Percentiles rank a stretch among this genome's conserved stretches.
Evolutionary conservation across 2,113 vertebrate genomes (phyloP).

Genomic region (Lophius piscatorius): DNA sequence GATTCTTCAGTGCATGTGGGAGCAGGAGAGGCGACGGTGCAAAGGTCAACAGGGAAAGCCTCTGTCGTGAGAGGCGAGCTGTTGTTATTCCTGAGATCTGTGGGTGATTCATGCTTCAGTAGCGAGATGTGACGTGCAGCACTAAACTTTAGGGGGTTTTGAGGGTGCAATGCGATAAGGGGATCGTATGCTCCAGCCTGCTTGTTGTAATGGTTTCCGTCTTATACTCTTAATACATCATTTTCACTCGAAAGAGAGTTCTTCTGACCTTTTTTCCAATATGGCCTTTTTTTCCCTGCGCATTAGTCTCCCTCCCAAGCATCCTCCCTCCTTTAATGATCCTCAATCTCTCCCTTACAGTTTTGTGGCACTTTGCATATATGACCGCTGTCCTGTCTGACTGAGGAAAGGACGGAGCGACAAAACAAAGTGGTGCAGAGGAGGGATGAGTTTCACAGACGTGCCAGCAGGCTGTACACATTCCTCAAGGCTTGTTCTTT

Average conservation of each 20-base stretch:
- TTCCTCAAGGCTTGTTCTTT: conserved; percentile 80
- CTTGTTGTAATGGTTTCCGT: conserved; percentile 2
- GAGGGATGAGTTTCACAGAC: conserved; percentile 69
- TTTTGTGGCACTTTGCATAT: conserved; percentile 19
- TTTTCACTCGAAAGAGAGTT: conserved; percentile 21
- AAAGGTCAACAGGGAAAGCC: conserved; percentile 10
- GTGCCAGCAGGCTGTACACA: conserved; percentile 69
- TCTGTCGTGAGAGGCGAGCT: conserved; percentile 11
- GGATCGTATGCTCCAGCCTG: conserved; percentile 8
- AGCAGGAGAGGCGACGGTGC: not conserved
- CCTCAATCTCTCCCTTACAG: conserved; percentile 37
- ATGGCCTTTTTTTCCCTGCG: conserved; percentile 9
- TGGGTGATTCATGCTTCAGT: conserved; percentile 34
- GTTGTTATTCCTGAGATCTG: conserved; percentile 15
- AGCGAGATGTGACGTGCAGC: conserved; percentile 29
- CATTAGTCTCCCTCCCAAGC: conserved; percentile 16
- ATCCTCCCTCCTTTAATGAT: conserved; percentile 37
- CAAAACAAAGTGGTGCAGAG: conserved; percentile 23
- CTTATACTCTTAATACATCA: not conserved
- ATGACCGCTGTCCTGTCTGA: conserved; percentile 31
- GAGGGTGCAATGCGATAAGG: conserved; percentile 16
- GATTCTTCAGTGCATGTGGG: not conserved
- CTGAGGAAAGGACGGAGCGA: conserved; percentile 3
- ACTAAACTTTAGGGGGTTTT: conserved; percentile 5
- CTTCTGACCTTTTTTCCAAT: conserved; percentile 33